Conservation (phyloP, 2,797 vertebrate species). For the Echiichthys vipera region DNA sequence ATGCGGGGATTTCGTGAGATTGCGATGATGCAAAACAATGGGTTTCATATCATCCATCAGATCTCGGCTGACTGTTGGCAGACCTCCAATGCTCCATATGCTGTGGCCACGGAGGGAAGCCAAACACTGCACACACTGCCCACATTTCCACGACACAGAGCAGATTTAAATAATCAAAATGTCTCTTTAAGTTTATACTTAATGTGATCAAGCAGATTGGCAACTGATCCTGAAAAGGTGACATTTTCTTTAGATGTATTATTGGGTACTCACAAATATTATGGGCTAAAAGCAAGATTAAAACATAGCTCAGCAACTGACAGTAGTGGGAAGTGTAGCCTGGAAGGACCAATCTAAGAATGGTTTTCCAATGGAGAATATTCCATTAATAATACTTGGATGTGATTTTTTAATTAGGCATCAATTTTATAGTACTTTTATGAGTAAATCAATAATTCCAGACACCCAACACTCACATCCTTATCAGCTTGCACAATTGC, state of each 20-base stretch:
- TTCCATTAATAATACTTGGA: neutral
- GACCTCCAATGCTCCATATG: too few species aligned
- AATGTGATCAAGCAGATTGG: neutral
- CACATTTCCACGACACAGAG: too few species aligned
- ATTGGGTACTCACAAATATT: neutral
- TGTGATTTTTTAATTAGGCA: neutral
- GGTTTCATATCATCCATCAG: too few species aligned
- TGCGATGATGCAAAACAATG: too few species aligned
- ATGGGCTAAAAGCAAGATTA: neutral
- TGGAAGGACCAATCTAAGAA: neutral
- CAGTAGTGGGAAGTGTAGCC: neutral
- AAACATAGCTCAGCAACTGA: neutral
- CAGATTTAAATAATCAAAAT: too few species aligned
- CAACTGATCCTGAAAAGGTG: neutral
- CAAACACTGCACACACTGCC: too few species aligned
- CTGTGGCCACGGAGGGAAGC: too few species aligned
- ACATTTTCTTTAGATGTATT: neutral
- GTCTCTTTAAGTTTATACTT: neutral
- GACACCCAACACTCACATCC: neutral
- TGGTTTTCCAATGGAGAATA: neutral
- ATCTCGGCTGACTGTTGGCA: too few species aligned
- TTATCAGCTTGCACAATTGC: neutral
- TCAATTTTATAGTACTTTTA: neutral
- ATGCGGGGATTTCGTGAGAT: too few species aligned
- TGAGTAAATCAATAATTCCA: neutral